phyloP scores from a whole-genome alignment of 2,113 vertebrate genomes.

The Epinephelus fuscoguttatus region DNA sequence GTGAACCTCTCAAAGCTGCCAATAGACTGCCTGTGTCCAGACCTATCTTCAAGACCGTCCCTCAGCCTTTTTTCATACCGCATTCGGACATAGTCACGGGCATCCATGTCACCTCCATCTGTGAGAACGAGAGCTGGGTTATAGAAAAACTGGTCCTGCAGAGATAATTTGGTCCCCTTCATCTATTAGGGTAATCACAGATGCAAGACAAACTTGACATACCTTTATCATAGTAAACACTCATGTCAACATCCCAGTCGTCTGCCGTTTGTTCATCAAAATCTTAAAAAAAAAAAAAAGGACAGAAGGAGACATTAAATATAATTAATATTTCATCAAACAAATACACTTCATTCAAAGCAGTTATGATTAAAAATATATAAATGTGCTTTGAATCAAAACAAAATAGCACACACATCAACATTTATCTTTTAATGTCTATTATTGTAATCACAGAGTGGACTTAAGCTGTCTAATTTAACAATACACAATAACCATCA shows the following conservation, averaged over 20 bases:
- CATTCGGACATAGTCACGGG: conserved; percentile 92
- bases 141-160: conserved; percentile 15
- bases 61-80: conserved; percentile 89
- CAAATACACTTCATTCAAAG: not conserved
- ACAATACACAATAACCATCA: not conserved
- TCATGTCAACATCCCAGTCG: conserved; percentile 99
- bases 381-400: not conserved
- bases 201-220: conserved; percentile 22
- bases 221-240: conserved; percentile 97
- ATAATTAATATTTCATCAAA: not conserved
- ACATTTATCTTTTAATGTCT: not conserved
- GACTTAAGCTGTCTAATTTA: not conserved
- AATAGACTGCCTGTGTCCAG: conserved; percentile 80
- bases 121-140: conserved; percentile 21
- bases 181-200: not conserved
- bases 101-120: conserved; percentile 96
- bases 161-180: not conserved
- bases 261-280: conserved; percentile 97
- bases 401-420: too few relatives aligned
- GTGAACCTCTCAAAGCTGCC: conserved; percentile 94
- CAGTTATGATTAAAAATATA: not conserved
- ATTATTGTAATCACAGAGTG: not conserved
- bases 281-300: conserved; percentile 81
- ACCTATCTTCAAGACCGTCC: conserved; percentile 85
- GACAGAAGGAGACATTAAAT: conserved; percentile 6